These are phyloP conservation scores for Micropoecilia bifurca DNA, from an alignment of 2,797 vertebrate genomes.

Conservation along the genomic window DNA sequence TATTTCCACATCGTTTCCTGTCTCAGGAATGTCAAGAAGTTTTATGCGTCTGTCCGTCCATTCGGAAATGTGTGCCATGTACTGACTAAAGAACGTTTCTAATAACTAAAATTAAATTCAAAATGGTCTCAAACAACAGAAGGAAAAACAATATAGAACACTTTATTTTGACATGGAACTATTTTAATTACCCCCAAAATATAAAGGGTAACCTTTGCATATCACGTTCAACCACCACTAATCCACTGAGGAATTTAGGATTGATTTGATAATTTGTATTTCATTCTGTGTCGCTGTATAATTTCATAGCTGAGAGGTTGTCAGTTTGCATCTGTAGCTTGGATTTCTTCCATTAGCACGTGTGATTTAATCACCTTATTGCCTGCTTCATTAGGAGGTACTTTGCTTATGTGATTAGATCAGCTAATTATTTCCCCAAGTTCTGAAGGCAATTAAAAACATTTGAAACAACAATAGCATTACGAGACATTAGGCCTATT, in stretches of 20 bases:
- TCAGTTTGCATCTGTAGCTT: constrained; percentile 33
- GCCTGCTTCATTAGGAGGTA: constrained; percentile 24
- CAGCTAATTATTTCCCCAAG: constrained; percentile 14
- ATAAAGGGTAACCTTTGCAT: neutral
- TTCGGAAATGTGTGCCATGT: neutral
- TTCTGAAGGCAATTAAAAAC: constrained; percentile 34
- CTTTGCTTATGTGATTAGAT: constrained; percentile 30
- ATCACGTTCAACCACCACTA: neutral
- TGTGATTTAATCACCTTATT: constrained; percentile 36
- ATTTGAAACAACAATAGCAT: constrained; percentile 26
- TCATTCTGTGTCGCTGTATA: constrained; percentile 16
- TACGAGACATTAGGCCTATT: neutral
- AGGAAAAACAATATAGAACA: neutral
- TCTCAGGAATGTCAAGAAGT: neutral
- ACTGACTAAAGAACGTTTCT: neutral
- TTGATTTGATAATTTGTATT: neutral
- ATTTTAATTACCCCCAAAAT: neutral
- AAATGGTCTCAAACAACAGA: neutral
- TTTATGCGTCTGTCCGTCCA: neutral
- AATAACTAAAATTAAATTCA: neutral
- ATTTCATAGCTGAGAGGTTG: constrained; percentile 46
- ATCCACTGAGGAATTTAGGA: neutral
- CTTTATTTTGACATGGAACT: neutral
- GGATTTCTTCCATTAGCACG: constrained; percentile 30
- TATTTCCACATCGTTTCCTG: neutral